Evolutionary conservation across 2,113 vertebrate genomes (phyloP).

Genomic region (Fregata magnificens): DNA sequence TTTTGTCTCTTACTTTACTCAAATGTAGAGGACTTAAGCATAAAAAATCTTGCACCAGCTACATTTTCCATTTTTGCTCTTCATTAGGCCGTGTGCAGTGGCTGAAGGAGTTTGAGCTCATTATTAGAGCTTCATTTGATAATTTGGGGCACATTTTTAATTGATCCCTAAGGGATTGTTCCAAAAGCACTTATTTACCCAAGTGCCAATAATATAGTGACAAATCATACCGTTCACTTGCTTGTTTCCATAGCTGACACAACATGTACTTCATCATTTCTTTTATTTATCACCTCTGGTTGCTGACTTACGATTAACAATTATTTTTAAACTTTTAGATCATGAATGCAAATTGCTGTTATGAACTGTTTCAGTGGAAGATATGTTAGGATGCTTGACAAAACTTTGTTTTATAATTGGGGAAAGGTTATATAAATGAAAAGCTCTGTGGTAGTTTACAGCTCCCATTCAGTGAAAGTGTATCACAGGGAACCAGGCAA

Average conservation of each 20-base stretch:
- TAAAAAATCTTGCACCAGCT: neutral
- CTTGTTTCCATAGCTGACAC: neutral
- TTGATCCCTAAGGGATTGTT: conserved; percentile 34
- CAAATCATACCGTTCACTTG: neutral
- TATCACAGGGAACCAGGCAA: neutral
- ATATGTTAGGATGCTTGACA: neutral
- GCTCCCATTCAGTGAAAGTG: neutral
- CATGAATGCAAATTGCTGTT: conserved; percentile 24
- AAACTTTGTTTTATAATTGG: neutral
- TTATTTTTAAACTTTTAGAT: conserved; percentile 30
- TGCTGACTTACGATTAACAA: conserved; percentile 5
- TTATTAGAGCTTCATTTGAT: conserved; percentile 36
- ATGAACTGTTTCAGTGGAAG: neutral
- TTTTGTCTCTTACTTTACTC: neutral
- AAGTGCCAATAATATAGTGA: neutral
- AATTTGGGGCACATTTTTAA: conserved; percentile 51
- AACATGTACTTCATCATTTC: conserved; percentile 6
- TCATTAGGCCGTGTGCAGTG: rapidly evolving
- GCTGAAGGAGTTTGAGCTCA: conserved; percentile 8
- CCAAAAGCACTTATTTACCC: conserved; percentile 58
- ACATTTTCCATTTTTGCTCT: neutral
- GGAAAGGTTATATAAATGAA: neutral
- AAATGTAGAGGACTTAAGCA: neutral
- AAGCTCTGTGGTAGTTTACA: neutral
- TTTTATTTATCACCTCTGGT: conserved; percentile 45